Evolutionary conservation across 2,797 vertebrate genomes (phyloP).

Genomic region (Ceyx erithaca): DNA sequence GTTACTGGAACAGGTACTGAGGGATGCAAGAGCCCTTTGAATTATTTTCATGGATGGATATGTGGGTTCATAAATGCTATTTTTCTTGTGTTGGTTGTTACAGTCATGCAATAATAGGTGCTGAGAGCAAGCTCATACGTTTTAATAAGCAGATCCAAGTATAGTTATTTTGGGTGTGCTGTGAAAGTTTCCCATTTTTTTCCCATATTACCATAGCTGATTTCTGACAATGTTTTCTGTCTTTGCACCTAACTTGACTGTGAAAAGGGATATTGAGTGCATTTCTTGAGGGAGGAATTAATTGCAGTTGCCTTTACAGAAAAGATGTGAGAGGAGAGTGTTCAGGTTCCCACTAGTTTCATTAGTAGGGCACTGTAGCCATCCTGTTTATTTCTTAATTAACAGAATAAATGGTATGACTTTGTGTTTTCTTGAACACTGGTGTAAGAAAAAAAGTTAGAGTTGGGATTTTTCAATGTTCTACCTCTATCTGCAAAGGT

Average conservation of each 20-base stretch:
- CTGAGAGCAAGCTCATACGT: background rate
- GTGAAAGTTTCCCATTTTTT: background rate
- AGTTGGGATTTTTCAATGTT: background rate
- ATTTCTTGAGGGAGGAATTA: background rate
- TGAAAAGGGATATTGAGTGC: background rate
- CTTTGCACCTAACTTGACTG: background rate
- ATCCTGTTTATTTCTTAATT: background rate
- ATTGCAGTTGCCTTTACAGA: rapidly evolving
- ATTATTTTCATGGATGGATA: background rate
- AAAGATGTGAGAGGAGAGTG: background rate
- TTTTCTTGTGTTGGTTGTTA: background rate
- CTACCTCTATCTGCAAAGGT: background rate
- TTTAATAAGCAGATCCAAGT: background rate
- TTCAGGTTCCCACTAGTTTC: background rate
- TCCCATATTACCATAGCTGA: rapidly evolving
- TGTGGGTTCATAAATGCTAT: background rate
- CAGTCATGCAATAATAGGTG: no score
- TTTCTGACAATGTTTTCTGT: background rate
- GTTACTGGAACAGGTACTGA: background rate
- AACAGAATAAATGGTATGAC: background rate
- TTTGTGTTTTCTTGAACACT: background rate
- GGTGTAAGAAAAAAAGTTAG: background rate
- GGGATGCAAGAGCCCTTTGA: background rate
- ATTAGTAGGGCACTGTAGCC: background rate
- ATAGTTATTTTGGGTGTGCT: background rate